Conservation (phyloP, 2,113 vertebrate species). For the Campylorhamphus procurvoides region DNA sequence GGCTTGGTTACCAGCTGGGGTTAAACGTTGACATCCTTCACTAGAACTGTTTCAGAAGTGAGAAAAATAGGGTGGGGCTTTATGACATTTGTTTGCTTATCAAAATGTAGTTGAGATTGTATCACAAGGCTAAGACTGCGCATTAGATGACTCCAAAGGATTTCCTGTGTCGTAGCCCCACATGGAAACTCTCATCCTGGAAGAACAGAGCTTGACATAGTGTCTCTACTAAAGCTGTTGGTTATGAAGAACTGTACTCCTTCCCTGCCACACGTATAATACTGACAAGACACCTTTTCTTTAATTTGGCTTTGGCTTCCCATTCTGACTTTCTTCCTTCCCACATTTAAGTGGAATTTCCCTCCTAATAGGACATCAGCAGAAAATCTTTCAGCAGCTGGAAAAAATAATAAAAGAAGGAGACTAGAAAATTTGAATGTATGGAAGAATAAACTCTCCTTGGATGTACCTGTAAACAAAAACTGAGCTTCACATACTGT, state of each 20-base stretch:
- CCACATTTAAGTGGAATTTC: neutral
- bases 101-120: neutral
- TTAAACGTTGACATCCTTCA: neutral
- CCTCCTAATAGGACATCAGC: neutral
- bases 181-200: neutral
- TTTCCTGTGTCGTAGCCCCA: neutral
- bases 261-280: neutral
- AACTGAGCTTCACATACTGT: neutral
- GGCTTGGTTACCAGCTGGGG: neutral
- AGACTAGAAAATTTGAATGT: neutral
- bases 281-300: neutral
- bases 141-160: neutral
- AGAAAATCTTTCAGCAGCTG: slow-evolving; percentile 18
- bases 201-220: neutral
- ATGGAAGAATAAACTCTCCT: slow-evolving; percentile 7
- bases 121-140: neutral
- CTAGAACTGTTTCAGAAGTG: neutral
- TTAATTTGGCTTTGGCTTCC: neutral
- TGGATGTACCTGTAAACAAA: neutral
- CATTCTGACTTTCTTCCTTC: neutral
- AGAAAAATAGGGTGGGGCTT: neutral
- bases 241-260: neutral
- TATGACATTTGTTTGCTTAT: neutral
- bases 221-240: neutral
- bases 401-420: neutral